These are phyloP conservation scores for Metridium senile DNA, from an alignment of 92 coral and sea anemone genomes.

Conservation along the genomic window DNA sequence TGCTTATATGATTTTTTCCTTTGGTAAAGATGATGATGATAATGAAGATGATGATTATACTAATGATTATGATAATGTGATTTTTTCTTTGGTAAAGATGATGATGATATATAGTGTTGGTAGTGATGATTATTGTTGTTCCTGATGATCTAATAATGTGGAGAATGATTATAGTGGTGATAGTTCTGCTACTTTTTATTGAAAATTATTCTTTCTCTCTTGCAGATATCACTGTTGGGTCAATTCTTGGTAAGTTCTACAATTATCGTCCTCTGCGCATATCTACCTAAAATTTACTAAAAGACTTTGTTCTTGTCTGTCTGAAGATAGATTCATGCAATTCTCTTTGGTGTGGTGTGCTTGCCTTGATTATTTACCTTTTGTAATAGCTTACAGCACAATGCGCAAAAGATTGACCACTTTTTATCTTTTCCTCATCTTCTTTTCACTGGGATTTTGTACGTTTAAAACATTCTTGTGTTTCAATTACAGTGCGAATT, in stretches of 20 bases:
- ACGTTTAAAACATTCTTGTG: too few relatives aligned
- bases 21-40: background rate
- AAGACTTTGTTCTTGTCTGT: too few relatives aligned
- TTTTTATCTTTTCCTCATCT: background rate
- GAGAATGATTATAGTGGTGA: background rate
- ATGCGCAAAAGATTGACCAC: background rate
- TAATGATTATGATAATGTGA: too few relatives aligned
- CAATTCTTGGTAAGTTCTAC: constrained; percentile 48
- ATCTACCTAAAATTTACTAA: background rate
- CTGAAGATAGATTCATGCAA: too few relatives aligned
- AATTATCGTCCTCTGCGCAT: background rate
- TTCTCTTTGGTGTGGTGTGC: too few relatives aligned
- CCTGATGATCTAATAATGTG: background rate
- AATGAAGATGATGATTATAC: background rate
- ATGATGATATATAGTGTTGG: background rate
- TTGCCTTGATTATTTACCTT: too few relatives aligned
- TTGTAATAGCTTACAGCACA: too few relatives aligned
- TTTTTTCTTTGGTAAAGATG: background rate
- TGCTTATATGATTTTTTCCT: too few relatives aligned
- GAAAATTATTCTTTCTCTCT: background rate
- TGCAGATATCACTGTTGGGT: constrained; percentile 61
- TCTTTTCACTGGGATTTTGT: too few relatives aligned
- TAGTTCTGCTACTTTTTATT: background rate
- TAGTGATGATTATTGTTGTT: background rate
- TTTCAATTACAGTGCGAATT: too few relatives aligned